Percentiles rank a stretch among this genome's conserved stretches.
These are phyloP conservation scores for Rhopalosiphum padi DNA, from an alignment of 1,140 invertebrate species.

Conservation along the genomic window DNA sequence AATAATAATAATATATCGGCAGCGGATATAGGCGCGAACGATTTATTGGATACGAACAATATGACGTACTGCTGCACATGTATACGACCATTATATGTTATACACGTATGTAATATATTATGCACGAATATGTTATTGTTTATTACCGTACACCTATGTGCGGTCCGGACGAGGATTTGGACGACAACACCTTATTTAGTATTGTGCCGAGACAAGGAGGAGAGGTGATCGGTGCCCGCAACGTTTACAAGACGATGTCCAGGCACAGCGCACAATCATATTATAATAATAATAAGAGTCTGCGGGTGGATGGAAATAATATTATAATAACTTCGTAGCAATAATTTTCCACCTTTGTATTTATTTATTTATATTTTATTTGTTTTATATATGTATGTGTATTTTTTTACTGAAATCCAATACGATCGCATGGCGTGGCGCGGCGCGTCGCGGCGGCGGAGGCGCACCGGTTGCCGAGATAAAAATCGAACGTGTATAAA, in stretches of 20 bases:
- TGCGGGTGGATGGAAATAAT: slow-evolving; percentile 37
- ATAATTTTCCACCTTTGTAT: slow-evolving; percentile 27
- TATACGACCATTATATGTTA: not conserved
- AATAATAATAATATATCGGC: not conserved
- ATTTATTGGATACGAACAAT: not conserved
- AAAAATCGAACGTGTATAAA: slow-evolving; percentile 57
- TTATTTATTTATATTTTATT: not conserved
- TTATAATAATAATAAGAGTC: not conserved
- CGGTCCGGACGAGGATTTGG: not conserved
- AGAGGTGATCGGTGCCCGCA: not conserved
- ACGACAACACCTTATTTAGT: slow-evolving; percentile 16
- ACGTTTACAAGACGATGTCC: not conserved
- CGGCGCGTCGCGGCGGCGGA: not conserved
- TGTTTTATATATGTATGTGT: not conserved
- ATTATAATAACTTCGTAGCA: not conserved
- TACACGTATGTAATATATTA: not conserved
- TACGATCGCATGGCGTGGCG: not conserved
- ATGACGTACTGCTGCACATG: not conserved
- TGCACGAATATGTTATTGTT: not conserved
- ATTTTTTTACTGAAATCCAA: slow-evolving; percentile 47
- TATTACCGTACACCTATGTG: not conserved
- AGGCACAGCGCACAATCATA: not conserved
- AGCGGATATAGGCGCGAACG: not conserved
- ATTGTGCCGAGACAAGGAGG: not conserved
- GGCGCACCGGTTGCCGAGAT: slow-evolving; percentile 46